Evolutionary conservation across 2,797 vertebrate species (phyloP).

Genomic region (Mustela erminea): DNA sequence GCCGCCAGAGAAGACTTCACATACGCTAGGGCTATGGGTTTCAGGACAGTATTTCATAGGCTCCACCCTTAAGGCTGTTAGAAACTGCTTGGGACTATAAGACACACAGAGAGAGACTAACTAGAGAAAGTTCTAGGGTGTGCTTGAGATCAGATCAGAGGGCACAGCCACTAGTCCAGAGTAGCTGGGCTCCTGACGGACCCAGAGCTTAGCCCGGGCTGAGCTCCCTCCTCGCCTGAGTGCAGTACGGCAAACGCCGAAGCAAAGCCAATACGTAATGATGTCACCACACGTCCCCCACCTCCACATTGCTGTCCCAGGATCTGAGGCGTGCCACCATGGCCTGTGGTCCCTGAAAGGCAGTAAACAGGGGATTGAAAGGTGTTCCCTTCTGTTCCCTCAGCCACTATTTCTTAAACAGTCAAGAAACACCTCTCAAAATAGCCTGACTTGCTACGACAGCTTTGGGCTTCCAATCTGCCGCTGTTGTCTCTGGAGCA

Average conservation of each 20-base stretch:
- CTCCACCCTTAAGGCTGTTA: not conserved
- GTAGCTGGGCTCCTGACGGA: not conserved
- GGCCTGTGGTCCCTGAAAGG: not conserved
- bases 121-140: not conserved
- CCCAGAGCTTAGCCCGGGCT: not conserved
- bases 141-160: not conserved
- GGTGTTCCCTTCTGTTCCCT: not conserved
- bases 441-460: not conserved
- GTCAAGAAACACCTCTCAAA: constrained; percentile 21
- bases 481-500: not conserved
- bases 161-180: not conserved
- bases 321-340: not conserved
- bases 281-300: not conserved
- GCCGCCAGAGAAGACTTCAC: not conserved
- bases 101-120: not conserved
- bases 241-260: not conserved
- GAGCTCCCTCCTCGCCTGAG: not conserved
- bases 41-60: not conserved
- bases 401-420: not conserved
- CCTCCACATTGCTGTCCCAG: not conserved
- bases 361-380: not conserved
- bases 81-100: not conserved
- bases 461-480: not conserved
- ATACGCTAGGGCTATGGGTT: not conserved
- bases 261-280: not conserved